A percentile compares a stretch with the other conserved stretches of the same genome.
Evolutionary conservation across 92 coral and sea anemone species (phyloP).

Genomic region (Paragorgia papillata): DNA sequence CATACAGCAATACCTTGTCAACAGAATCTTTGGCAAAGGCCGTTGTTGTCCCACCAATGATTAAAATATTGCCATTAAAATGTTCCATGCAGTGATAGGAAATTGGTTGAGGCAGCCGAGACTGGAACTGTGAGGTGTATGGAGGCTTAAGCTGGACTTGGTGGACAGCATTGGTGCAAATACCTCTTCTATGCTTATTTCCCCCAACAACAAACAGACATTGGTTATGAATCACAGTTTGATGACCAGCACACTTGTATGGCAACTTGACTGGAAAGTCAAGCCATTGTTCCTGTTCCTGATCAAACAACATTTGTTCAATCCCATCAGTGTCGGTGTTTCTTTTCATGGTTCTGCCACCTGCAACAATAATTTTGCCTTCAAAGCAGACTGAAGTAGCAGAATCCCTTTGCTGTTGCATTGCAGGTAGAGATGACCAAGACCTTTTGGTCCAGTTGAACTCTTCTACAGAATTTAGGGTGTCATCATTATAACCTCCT

Average conservation of each 20-base stretch:
- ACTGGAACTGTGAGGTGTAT: background rate
- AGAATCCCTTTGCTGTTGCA: background rate
- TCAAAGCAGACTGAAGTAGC: background rate
- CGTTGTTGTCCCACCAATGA: conserved; percentile 10
- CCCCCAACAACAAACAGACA: background rate
- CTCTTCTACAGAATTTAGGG: conserved; percentile 19
- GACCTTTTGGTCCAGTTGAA: background rate
- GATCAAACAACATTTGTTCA: background rate
- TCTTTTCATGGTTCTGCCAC: background rate
- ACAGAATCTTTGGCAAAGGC: background rate
- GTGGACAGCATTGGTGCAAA: background rate
- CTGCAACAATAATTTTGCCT: background rate
- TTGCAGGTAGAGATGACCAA: background rate
- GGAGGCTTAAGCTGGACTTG: background rate
- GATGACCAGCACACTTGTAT: background rate
- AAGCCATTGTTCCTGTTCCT: background rate
- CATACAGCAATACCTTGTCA: background rate
- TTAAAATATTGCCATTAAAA: background rate
- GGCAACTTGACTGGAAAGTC: background rate
- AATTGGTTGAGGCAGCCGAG: conserved; percentile 1
- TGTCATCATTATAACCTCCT: background rate
- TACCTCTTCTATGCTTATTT: background rate
- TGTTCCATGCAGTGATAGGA: background rate
- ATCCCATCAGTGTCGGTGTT: background rate
- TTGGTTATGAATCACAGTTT: background rate